phyloP scores from a whole-genome alignment of 2,888 invertebrate genomes.

The Calephelis perditalis region DNA sequence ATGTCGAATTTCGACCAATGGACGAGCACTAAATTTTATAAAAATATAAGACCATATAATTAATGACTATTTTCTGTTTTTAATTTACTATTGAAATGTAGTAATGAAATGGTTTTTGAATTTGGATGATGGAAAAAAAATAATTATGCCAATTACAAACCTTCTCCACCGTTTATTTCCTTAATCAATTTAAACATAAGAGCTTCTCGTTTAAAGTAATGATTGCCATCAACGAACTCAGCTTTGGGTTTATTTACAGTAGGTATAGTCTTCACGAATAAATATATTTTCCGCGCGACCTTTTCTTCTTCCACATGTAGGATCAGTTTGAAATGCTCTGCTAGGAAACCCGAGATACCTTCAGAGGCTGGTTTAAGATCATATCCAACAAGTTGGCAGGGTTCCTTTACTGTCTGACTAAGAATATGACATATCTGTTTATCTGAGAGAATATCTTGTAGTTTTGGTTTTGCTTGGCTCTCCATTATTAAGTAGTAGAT shows the following conservation, averaged over 20 bases:
- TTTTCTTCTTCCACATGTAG: slow-evolving; percentile 37
- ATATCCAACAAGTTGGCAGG: slow-evolving; percentile 32
- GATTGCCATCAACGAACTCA: slow-evolving; percentile 43
- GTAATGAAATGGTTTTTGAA: too few species aligned
- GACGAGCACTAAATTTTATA: too few species aligned
- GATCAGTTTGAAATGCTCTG: slow-evolving; percentile 48
- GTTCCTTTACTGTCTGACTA: slow-evolving; percentile 30
- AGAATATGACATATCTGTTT: slow-evolving; percentile 41
- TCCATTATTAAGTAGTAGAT: slow-evolving; percentile 9
- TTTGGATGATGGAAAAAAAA: too few species aligned
- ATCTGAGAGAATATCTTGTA: slow-evolving; percentile 39
- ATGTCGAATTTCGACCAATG: too few species aligned
- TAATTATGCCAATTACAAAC: slow-evolving; percentile 21
- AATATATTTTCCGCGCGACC: slow-evolving; percentile 32
- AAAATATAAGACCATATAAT: too few species aligned
- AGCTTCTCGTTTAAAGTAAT: slow-evolving; percentile 50
- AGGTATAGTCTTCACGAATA: slow-evolving; percentile 58
- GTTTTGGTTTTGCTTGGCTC: background rate
- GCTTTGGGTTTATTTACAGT: slow-evolving; percentile 48
- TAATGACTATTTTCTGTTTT: too few species aligned
- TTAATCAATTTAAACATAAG: slow-evolving; percentile 49
- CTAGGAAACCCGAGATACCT: slow-evolving; percentile 56
- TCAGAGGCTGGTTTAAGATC: slow-evolving; percentile 41
- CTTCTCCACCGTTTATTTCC: slow-evolving; percentile 37
- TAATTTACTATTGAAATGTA: too few species aligned